A percentile compares a stretch with the other conserved stretches of the same genome.
Conservation (phyloP, 2,888 invertebrate species). For the Seladonia tumulorum region DNA sequence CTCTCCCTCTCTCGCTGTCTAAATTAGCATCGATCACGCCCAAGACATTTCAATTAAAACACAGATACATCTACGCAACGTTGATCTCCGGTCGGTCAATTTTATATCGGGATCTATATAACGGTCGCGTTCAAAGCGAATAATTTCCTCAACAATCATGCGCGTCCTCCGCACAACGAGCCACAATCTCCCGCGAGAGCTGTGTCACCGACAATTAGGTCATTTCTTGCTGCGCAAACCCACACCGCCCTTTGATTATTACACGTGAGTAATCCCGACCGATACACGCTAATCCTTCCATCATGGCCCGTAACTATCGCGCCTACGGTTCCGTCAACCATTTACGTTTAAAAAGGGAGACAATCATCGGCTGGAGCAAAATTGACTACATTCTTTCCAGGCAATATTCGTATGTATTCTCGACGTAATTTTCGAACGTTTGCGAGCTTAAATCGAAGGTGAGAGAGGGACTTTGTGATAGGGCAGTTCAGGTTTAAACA, state of each 20-base stretch:
- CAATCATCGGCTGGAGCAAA: no score
- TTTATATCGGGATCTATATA: not conserved
- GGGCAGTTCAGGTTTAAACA: not conserved
- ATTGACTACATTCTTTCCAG: no score
- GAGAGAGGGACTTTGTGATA: no score
- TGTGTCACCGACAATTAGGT: not conserved
- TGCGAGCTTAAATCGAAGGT: not conserved
- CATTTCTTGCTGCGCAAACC: not conserved
- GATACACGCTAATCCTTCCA: not conserved
- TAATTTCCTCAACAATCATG: not conserved
- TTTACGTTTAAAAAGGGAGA: not conserved
- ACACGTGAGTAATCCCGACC: not conserved
- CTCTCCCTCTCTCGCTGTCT: not conserved
- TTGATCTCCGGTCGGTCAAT: not conserved
- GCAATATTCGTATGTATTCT: not conserved
- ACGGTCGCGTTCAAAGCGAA: not conserved
- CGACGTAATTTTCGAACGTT: not conserved
- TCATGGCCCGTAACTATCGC: not conserved
- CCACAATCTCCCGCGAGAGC: not conserved
- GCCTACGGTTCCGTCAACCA: not conserved
- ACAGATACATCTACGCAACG: not conserved
- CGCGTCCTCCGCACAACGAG: not conserved
- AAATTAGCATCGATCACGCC: conserved; percentile 2
- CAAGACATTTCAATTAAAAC: conserved; percentile 12
- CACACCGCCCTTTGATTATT: not conserved